Percentiles rank a stretch among this genome's conserved stretches.
These are phyloP conservation scores for Lordiphosa mommai DNA, from an alignment of 1,140 invertebrate genomes.

Conservation along the genomic window DNA sequence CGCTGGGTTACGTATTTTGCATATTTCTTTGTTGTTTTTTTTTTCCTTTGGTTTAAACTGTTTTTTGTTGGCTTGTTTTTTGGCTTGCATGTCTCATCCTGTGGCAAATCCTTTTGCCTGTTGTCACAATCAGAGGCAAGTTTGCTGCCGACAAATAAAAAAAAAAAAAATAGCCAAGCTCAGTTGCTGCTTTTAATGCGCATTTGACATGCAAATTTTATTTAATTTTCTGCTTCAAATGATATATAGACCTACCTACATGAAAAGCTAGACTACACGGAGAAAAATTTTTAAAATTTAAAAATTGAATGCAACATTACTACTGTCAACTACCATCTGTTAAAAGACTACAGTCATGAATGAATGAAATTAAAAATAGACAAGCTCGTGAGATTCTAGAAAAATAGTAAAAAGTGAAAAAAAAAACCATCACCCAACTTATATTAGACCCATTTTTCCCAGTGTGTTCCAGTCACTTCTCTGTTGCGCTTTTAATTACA, in stretches of 20 bases:
- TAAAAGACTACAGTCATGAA: too few relatives aligned
- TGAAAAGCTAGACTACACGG: background rate
- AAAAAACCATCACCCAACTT: background rate
- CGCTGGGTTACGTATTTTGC: constrained; percentile 25
- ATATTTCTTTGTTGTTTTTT: constrained; percentile 42
- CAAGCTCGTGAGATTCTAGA: too few relatives aligned
- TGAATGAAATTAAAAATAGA: too few relatives aligned
- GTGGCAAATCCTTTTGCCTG: constrained; percentile 58
- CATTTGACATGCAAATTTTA: constrained; percentile 76
- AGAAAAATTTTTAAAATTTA: background rate
- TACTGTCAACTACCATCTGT: too few relatives aligned
- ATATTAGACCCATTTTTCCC: background rate
- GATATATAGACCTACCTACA: constrained; percentile 28
- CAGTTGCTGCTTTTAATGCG: constrained; percentile 53
- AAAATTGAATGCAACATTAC: too few relatives aligned
- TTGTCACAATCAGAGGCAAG: constrained; percentile 59
- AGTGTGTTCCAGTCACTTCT: constrained; percentile 2
- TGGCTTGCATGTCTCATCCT: constrained; percentile 29
- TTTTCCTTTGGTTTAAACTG: background rate
- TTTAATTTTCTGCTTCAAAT: constrained; percentile 75
- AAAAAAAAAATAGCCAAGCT: background rate
- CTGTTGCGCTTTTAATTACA: constrained; percentile 72
- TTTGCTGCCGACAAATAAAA: constrained; percentile 6
- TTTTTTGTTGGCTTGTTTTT: constrained; percentile 14
- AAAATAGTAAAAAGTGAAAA: background rate